Evolutionary conservation across 2,797 vertebrate species (phyloP).

Genomic region (Lithobates sylvaticus): DNA sequence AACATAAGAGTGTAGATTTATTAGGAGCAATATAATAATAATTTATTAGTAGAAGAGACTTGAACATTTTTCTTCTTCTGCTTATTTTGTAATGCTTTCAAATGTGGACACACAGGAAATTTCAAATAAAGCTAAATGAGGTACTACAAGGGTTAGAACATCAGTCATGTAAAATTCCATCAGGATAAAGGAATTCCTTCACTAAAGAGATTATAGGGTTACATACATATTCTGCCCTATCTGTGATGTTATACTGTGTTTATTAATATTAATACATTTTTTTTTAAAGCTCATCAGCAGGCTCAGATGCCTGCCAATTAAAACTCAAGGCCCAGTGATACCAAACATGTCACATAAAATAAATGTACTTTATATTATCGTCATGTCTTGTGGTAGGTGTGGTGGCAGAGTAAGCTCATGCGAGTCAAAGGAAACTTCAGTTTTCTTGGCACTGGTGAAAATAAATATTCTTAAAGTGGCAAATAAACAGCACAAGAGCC

Average conservation of each 20-base stretch:
- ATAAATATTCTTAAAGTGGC: conserved; percentile 22
- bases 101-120: conserved; percentile 54
- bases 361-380: neutral
- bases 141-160: conserved; percentile 47
- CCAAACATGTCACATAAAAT: neutral
- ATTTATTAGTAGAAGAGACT: conserved; percentile 27
- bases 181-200: conserved; percentile 52
- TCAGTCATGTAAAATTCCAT: conserved; percentile 47
- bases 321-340: neutral
- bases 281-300: conserved; percentile 8
- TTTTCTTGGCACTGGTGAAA: conserved; percentile 31
- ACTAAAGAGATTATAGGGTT: conserved; percentile 31
- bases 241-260: conserved; percentile 31
- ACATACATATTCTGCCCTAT: conserved; percentile 20
- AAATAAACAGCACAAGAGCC: conserved; percentile 32
- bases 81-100: conserved; percentile 29
- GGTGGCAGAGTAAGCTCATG: neutral
- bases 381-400: conserved; percentile 12
- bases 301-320: conserved; percentile 6
- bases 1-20: conserved; percentile 21
- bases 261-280: neutral
- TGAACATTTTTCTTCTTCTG: conserved; percentile 44
- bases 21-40: neutral
- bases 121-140: conserved; percentile 57
- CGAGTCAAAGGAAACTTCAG: neutral